A percentile compares a stretch with the other conserved stretches of the same genome.
These are phyloP conservation scores for Dynastes grantii DNA, from an alignment of 2,888 invertebrate genomes.

Conservation along the genomic window DNA sequence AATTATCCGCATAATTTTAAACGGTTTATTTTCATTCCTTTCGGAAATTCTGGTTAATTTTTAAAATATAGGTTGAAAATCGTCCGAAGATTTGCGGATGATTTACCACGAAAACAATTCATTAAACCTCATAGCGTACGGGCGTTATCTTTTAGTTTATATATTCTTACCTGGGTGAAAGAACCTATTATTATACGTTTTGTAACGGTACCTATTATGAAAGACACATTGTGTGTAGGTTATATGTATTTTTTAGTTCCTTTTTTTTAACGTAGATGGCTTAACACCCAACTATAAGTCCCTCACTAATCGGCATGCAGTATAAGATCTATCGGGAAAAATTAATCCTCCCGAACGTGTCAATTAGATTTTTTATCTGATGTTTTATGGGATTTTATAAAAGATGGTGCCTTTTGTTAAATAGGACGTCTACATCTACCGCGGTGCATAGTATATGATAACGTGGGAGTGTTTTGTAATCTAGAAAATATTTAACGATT, in stretches of 20 bases:
- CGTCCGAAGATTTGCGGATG: slow-evolving; percentile 11
- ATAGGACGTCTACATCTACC: neutral
- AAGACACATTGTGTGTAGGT: slow-evolving; percentile 36
- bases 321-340: slow-evolving; percentile 30
- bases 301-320: slow-evolving; percentile 18
- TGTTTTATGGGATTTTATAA: slow-evolving; percentile 30
- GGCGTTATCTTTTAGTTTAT: slow-evolving; percentile 15
- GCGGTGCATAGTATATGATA: slow-evolving; percentile 19
- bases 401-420: neutral
- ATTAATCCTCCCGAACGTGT: slow-evolving; percentile 36
- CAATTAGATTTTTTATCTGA: slow-evolving; percentile 39
- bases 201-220: slow-evolving; percentile 45
- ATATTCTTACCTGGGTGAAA: slow-evolving; percentile 28
- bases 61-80: slow-evolving; percentile 29
- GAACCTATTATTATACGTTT: slow-evolving; percentile 45
- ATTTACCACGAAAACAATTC: slow-evolving; percentile 27
- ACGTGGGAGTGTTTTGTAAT: slow-evolving; percentile 19
- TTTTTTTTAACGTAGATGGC: slow-evolving; percentile 24
- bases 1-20: slow-evolving; percentile 30
- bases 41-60: slow-evolving; percentile 7
- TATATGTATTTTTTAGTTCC: slow-evolving; percentile 10
- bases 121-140: neutral
- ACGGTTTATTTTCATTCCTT: neutral
- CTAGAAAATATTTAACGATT: slow-evolving; percentile 4
- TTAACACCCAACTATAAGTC: slow-evolving; percentile 24